Evolutionary conservation across 2,113 vertebrate genomes (phyloP).

Genomic region (Pungitius pungitius): DNA sequence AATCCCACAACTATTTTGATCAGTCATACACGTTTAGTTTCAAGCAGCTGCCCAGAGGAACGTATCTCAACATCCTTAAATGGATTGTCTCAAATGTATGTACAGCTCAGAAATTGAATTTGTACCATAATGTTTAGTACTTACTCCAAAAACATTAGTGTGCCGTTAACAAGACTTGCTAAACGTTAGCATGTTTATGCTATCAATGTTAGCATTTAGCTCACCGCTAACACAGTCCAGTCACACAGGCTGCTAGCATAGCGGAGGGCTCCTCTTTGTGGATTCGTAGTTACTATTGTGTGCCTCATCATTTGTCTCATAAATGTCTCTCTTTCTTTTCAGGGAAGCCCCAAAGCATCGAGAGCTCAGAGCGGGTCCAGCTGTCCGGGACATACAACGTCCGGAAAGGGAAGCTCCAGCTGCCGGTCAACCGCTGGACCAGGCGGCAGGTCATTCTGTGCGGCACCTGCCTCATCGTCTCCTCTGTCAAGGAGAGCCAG

Average conservation of each 20-base stretch:
- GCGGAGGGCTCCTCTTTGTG: neutral
- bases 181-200: neutral
- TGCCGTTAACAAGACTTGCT: neutral
- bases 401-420: slow-evolving; percentile 97
- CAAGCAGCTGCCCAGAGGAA: neutral
- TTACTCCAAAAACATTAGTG: neutral
- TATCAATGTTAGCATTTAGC: neutral
- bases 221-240: neutral
- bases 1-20: neutral
- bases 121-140: neutral
- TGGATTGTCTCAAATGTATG: neutral
- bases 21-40: neutral
- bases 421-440: slow-evolving; percentile 97
- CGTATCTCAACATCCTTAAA: neutral
- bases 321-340: slow-evolving; percentile 24
- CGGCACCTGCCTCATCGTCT: slow-evolving; percentile 97
- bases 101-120: neutral
- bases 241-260: too few species aligned
- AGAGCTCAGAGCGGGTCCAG: slow-evolving; percentile 92
- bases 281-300: neutral
- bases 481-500: slow-evolving; percentile 95
- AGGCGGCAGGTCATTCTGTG: slow-evolving; percentile 96
- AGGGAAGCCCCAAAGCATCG: slow-evolving; percentile 93
- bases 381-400: slow-evolving; percentile 96
- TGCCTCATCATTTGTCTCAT: neutral